Base-by-base conservation (phyloP, 2,797 vertebrate genomes). In the Pangasius djambal region DNA sequence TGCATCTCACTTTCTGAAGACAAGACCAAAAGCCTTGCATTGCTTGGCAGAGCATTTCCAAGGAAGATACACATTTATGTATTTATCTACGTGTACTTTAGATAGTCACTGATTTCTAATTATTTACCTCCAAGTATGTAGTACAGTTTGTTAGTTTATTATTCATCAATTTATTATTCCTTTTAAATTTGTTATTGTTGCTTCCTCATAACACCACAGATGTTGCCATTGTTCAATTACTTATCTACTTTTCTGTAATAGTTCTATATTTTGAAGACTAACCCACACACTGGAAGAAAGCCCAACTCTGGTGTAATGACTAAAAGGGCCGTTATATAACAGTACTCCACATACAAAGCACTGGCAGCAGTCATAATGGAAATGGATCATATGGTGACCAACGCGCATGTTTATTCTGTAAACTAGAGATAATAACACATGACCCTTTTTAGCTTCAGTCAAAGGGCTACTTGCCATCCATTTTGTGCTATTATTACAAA, bases 311-410 rank as follows among this genome's bases (percentile, higher is more conserved):
- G 16, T 63, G 34, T 70, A 15, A 61, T 86, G 85, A 86, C 55
- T 86, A 59, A 40, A 86, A 75, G 34, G 28, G 15, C 37, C 16
- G n/a, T 57, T 74, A 57, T 37, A 86, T 74, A 74, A 86, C 85
- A 86, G 69, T 6, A 37, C 18, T n/a, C 18, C 13, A 84, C 7
- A 48, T n/a, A 50, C 61, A 48, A 48, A 79, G 37, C 22, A 40
- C 34, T 63, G 50, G 25, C 20, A 31, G 55, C 18, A 70, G 7
- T 31, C 9, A n/a, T 57, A 25, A 85, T 37, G 5, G 7, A 86
- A 57, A 57, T 44, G 13, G 59, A 67, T 61, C 48, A 37, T 72
- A 63, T 22, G 40, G 37, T 20, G 18, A 69, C 20, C 7, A 69
- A 50, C 3, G 4, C 18, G 0, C 44, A 85, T 31, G 25, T 18